Evolutionary conservation across 2,113 vertebrate species (phyloP).

Genomic region (Siniperca chuatsi): DNA sequence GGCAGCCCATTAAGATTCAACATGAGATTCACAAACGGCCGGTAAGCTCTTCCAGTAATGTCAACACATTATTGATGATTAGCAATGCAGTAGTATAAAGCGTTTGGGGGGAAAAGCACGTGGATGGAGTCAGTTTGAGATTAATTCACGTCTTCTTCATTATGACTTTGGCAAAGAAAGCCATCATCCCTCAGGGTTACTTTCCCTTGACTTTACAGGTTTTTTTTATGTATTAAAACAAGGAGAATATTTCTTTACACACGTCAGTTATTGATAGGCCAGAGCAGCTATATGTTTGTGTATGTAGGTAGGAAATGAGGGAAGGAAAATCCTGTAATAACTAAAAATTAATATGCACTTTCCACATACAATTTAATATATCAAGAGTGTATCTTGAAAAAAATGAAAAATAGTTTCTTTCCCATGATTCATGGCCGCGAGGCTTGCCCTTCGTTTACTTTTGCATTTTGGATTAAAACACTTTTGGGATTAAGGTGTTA

Average conservation of each 20-base stretch:
- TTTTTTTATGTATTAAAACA: neutral
- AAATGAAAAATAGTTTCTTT: neutral
- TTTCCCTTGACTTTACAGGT: neutral
- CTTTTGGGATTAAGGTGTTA: neutral
- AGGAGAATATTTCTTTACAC: neutral
- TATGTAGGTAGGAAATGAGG: neutral
- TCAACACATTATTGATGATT: slow-evolving; percentile 58
- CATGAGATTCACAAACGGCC: slow-evolving; percentile 24
- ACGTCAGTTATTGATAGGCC: neutral
- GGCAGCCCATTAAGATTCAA: slow-evolving; percentile 78
- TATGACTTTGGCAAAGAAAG: neutral
- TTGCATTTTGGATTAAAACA: neutral
- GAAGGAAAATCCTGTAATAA: too few relatives aligned
- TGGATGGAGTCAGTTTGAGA: slow-evolving; percentile 16
- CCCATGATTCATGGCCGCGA: neutral
- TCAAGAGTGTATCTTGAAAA: neutral
- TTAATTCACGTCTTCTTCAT: neutral
- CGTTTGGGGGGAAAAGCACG: neutral
- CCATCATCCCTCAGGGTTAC: neutral
- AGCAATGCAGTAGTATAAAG: slow-evolving; percentile 41
- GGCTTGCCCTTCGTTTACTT: neutral
- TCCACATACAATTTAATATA: neutral
- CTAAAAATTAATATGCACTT: neutral
- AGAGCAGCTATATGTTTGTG: neutral
- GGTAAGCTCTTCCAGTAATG: slow-evolving; percentile 50